Percentiles rank a stretch among this genome's conserved stretches.
phyloP scores from a whole-genome alignment of 1,140 invertebrate genomes.

The Trachymyrmex cornetzi region DNA sequence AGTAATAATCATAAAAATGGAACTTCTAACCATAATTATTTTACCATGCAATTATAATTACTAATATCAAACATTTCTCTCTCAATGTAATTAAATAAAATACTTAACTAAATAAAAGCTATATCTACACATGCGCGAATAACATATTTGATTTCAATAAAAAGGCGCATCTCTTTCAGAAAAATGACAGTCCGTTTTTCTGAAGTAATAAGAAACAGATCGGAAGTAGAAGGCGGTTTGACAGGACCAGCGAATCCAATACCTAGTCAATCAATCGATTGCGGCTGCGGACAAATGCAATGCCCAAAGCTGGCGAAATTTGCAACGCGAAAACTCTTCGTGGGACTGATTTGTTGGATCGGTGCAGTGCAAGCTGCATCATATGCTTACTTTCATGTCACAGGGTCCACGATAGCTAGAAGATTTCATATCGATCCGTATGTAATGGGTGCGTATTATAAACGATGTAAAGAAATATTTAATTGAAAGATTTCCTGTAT shows the following conservation, averaged over 20 bases:
- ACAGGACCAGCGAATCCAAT: conserved; percentile 85
- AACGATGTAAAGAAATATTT: not conserved
- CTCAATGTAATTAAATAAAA: not conserved
- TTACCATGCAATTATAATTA: too few species aligned
- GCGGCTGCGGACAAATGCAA: conserved; percentile 87
- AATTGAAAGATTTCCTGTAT: not conserved
- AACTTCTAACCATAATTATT: too few species aligned
- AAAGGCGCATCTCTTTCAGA: conserved; percentile 21
- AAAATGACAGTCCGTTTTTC: conserved; percentile 79
- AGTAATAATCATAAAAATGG: too few species aligned
- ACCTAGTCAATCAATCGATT: conserved; percentile 87
- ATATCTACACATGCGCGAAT: not conserved
- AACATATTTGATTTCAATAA: conserved; percentile 36
- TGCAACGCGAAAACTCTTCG: conserved; percentile 87
- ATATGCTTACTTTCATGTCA: conserved; percentile 87
- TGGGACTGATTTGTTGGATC: conserved; percentile 86
- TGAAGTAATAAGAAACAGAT: conserved; percentile 78
- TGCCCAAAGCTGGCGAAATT: conserved; percentile 88
- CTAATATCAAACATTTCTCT: too few species aligned
- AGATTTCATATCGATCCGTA: conserved; percentile 86
- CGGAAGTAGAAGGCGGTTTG: conserved; percentile 83
- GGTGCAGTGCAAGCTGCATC: conserved; percentile 87
- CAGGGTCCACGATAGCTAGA: conserved; percentile 87
- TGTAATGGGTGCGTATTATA: conserved; percentile 84
- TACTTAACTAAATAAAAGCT: not conserved